Evolutionary conservation across 2,888 invertebrate genomes (phyloP), one percentile per base, ranked within the genome.

Genomic region (Blastobasis lacticolella): DNA sequence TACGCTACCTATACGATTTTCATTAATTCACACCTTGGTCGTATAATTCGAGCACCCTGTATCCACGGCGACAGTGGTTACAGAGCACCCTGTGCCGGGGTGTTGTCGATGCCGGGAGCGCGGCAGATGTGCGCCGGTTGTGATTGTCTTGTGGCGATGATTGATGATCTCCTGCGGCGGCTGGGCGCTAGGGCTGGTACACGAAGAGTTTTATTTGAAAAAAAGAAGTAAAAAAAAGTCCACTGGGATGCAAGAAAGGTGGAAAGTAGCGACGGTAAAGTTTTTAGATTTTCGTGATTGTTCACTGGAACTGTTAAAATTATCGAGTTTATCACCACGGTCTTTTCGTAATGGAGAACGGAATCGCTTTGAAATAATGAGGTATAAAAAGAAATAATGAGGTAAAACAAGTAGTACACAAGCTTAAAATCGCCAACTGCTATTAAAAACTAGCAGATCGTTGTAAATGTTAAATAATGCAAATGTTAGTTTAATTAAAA

Each of bases 71-170:
- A 40, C 9, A 5, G n/a, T 10, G 42, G 42, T 42, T n/a, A n/a
- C n/a, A n/a, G 40, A 42, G 42, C 42, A 36, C 6, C 41, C 40
- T 48, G 41, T 36, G 10, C n/a, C 41, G 36, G 49, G 40, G 49
- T 42, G 9, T 9, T 42, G n/a, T 10, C 48, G 49, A 41, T 10
- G 51, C 62, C 64, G 66, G 59, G 63, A 64, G 63, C 71, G 73
- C 71, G 85, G 86, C 88, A 88, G 88, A 87, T 88, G 88, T 80
- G 88, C 83, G 71, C 81, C 85, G 84, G 87, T 87, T 87, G 88
- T 87, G 88, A 87, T 88, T 88, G 88, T 87, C 88, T 87, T 87
- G 83, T 82, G 76, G 74, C 75, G 76, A 87, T 88, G 88, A 88
- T 87, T 88, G 88, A 88, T 88, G 88, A 87, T 86, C 86, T 85